A percentile compares a stretch with the other conserved stretches of the same genome.
Evolutionary conservation across 1,140 invertebrate species (phyloP).

Genomic region (Brachionus rubens): DNA sequence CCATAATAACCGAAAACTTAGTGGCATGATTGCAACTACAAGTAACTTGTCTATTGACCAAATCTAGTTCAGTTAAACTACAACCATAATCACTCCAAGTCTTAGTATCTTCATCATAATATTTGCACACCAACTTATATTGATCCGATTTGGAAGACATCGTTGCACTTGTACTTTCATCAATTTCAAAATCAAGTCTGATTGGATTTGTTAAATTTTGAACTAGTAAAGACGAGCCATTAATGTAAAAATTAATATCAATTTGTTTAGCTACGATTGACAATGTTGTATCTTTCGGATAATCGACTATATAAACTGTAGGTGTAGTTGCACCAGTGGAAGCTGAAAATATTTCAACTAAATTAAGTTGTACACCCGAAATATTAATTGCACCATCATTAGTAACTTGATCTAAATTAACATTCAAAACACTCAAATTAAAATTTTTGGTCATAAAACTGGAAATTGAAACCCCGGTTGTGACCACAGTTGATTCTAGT

Average conservation of each 20-base stretch:
- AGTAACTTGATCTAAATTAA: neutral
- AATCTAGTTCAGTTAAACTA: neutral
- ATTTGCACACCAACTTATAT: conserved; percentile 8
- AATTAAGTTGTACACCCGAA: neutral
- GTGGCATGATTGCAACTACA: conserved; percentile 25
- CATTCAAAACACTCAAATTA: neutral
- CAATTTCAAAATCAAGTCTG: conserved; percentile 6
- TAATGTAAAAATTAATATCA: conserved; percentile 14
- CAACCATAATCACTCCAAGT: neutral
- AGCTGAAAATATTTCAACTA: neutral
- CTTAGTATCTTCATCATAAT: neutral
- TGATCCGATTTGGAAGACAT: neutral
- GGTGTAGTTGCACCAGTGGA: neutral
- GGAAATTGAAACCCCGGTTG: neutral
- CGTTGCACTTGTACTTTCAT: neutral
- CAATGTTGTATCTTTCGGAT: neutral
- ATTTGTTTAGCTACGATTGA: conserved; percentile 19
- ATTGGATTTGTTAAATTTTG: conserved; percentile 10
- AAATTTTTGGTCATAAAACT: neutral
- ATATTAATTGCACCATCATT: neutral
- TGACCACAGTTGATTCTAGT: neutral
- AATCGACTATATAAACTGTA: neutral
- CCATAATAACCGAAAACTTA: conserved; percentile 17
- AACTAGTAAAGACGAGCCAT: neutral
- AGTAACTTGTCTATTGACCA: neutral